Conservation (phyloP, 2,888 invertebrate species). For the Zele albiditarsus region DNA sequence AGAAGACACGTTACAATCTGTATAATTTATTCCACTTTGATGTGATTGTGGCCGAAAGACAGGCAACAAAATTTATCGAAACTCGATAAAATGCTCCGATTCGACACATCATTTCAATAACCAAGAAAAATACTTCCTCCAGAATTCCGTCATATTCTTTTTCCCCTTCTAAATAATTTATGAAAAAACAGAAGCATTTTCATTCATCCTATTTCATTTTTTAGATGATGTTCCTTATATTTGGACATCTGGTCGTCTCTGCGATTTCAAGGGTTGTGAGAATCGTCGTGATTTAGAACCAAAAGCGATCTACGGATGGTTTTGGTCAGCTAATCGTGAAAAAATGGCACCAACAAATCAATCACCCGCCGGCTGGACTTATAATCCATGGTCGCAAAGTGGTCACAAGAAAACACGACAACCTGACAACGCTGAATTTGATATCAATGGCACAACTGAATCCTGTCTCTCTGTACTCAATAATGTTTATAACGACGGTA, state of each 20-base stretch:
- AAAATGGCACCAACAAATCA: conserved; percentile 88
- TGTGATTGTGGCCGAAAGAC: neutral
- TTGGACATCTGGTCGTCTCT: conserved; percentile 93
- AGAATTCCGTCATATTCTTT: neutral
- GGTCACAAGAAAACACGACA: conserved; percentile 92
- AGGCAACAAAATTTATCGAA: neutral
- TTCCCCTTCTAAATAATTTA: neutral
- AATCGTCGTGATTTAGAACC: conserved; percentile 89
- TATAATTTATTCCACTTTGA: neutral
- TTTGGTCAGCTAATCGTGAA: conserved; percentile 93
- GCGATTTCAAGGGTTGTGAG: conserved; percentile 95
- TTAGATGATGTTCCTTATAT: conserved; percentile 92
- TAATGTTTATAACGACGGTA: conserved; percentile 94
- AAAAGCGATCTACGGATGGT: conserved; percentile 90
- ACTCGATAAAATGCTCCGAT: neutral
- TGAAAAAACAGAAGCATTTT: neutral
- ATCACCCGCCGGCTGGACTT: conserved; percentile 82
- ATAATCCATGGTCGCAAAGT: conserved; percentile 93
- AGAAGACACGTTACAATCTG: neutral
- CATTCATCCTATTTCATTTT: conserved; percentile 40
- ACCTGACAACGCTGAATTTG: conserved; percentile 93
- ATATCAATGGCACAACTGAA: conserved; percentile 90
- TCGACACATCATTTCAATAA: neutral
- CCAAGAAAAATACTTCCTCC: neutral
- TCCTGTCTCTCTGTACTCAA: conserved; percentile 91